phyloP scores from a whole-genome alignment of 1,140 invertebrate species.

The Neodiprion virginianus region DNA sequence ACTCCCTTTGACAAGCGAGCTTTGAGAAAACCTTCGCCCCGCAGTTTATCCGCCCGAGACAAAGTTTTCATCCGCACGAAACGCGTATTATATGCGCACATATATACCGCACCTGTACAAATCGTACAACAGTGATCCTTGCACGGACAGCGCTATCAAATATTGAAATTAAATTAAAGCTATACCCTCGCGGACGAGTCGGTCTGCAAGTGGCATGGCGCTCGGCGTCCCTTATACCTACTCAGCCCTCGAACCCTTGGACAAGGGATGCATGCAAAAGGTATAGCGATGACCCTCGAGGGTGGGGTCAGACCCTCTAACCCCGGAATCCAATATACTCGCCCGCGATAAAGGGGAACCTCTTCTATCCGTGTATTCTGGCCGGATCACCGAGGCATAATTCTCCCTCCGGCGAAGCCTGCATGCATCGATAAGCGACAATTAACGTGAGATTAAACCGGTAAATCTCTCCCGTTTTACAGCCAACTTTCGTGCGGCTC shows the following conservation, averaged over 20 bases:
- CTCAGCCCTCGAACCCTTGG: conserved; percentile 21
- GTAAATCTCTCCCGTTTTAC: conserved; percentile 23
- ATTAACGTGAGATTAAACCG: conserved; percentile 49
- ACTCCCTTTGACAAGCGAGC: not conserved
- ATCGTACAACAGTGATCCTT: not conserved
- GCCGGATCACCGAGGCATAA: conserved; percentile 21
- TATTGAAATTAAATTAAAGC: conserved; percentile 40
- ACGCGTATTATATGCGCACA: not conserved
- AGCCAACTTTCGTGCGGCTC: not conserved
- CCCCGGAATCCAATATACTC: conserved; percentile 54
- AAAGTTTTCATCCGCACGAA: too few relatives aligned
- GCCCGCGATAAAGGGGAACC: conserved; percentile 39
- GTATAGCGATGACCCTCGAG: conserved; percentile 54
- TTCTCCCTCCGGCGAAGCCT: conserved; percentile 27
- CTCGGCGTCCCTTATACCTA: not conserved
- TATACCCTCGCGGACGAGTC: not conserved
- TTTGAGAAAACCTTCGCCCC: not conserved
- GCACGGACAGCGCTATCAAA: not conserved
- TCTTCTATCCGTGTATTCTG: conserved; percentile 30
- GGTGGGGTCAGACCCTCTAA: conserved; percentile 45
- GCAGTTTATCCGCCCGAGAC: not conserved
- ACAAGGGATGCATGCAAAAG: conserved; percentile 35
- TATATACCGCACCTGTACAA: not conserved
- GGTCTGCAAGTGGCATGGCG: not conserved
- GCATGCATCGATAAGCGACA: conserved; percentile 37